phyloP scores from a whole-genome alignment of 2,888 invertebrate species.

The Acanthosepion esculentum region DNA sequence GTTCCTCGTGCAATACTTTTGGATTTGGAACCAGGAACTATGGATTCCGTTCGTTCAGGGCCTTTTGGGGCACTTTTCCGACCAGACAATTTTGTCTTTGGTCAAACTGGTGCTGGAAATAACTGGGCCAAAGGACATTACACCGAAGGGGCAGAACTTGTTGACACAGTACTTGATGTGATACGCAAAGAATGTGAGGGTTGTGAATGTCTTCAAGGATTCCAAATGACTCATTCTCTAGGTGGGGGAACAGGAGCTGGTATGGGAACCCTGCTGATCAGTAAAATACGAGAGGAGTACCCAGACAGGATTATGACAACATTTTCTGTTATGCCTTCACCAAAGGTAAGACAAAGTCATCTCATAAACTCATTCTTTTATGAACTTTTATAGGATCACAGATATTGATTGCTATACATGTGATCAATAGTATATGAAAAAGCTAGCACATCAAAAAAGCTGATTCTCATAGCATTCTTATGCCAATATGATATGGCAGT shows the following conservation, averaged over 20 bases:
- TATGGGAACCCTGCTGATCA: constrained; percentile 65
- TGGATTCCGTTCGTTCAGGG: constrained; percentile 96
- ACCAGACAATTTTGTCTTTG: constrained; percentile 95
- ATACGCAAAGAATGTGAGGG: constrained; percentile 55
- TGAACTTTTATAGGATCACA: no score
- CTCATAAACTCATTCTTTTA: no score
- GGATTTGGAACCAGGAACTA: constrained; percentile 96
- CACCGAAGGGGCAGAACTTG: constrained; percentile 56
- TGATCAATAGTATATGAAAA: no score
- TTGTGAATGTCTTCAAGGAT: constrained; percentile 64
- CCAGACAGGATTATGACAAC: constrained; percentile 85
- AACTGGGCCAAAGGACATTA: constrained; percentile 90
- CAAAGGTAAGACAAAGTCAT: constrained; percentile 77
- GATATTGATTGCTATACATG: no score
- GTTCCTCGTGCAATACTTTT: constrained; percentile 94
- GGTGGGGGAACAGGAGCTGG: constrained; percentile 67
- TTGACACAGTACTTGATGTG: constrained; percentile 55
- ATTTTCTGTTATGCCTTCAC: constrained; percentile 91
- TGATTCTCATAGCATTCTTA: no score
- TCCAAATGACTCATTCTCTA: constrained; percentile 65
- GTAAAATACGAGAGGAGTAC: constrained; percentile 66
- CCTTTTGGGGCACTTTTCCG: constrained; percentile 94
- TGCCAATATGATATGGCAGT: no score
- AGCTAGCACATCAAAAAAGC: no score
- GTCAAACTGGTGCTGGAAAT: constrained; percentile 63